phyloP scores from a whole-genome alignment of 2,888 invertebrate genomes.

The Beris morrisii region DNA sequence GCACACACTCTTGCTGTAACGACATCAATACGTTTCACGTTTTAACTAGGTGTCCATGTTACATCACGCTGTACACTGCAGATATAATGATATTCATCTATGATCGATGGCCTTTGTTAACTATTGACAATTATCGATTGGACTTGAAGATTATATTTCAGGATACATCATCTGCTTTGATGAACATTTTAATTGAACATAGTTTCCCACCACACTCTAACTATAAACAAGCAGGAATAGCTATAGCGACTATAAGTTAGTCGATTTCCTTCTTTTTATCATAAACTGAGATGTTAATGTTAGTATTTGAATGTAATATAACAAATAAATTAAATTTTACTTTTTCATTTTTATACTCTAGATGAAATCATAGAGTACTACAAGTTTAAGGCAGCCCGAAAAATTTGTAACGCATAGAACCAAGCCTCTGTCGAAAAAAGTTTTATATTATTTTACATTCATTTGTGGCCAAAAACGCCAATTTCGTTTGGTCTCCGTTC shows the following conservation, averaged over 20 bases:
- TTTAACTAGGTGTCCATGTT: slow-evolving; percentile 19
- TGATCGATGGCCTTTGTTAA: slow-evolving; percentile 25
- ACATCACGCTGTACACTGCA: slow-evolving; percentile 6
- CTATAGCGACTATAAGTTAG: not conserved
- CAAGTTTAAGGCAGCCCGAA: too few species aligned
- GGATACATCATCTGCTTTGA: slow-evolving; percentile 16
- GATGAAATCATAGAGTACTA: too few species aligned
- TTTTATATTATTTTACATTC: too few species aligned
- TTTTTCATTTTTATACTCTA: too few species aligned
- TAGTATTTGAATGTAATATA: too few species aligned
- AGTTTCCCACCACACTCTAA: slow-evolving; percentile 1
- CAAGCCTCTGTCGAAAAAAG: too few species aligned
- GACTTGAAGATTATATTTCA: slow-evolving; percentile 2
- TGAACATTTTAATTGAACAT: slow-evolving; percentile 20
- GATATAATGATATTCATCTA: slow-evolving; percentile 29
- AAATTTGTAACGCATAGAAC: too few species aligned
- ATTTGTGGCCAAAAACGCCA: too few species aligned
- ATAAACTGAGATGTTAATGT: too few species aligned
- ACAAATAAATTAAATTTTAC: too few species aligned
- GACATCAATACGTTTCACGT: slow-evolving; percentile 7
- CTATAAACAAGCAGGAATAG: not conserved
- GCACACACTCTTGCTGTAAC: slow-evolving; percentile 12
- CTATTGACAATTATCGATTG: slow-evolving; percentile 27
- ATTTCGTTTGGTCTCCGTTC: too few species aligned
- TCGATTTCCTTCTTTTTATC: too few species aligned